Evolutionary conservation across 2,113 vertebrate species (phyloP).

Genomic region (Daubentonia madagascariensis): DNA sequence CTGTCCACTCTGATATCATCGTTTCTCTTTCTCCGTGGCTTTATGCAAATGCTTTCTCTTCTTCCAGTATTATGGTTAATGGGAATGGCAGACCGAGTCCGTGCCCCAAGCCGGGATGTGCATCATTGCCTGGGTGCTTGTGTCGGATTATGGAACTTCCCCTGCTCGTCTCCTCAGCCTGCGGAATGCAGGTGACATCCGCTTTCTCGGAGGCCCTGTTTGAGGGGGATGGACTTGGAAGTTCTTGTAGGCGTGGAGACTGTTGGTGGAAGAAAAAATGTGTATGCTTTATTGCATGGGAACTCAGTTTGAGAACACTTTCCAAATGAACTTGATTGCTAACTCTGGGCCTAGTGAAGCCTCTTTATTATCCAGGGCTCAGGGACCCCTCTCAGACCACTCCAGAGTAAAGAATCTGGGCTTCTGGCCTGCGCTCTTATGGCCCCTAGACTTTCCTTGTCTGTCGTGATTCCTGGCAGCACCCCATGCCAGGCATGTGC

Average conservation of each 20-base stretch:
- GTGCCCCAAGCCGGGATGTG: fast-evolving
- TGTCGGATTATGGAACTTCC: fast-evolving
- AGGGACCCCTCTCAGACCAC: not conserved
- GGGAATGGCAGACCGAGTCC: fast-evolving
- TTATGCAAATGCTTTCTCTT: not conserved
- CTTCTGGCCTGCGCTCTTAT: fast-evolving
- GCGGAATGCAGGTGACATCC: not conserved
- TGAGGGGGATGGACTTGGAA: not conserved
- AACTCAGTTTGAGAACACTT: not conserved
- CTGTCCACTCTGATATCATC: not conserved
- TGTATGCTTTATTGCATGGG: fast-evolving
- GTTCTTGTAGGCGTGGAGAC: not conserved
- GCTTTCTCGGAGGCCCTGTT: not conserved
- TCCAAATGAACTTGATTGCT: too few species aligned
- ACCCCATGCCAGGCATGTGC: too few species aligned
- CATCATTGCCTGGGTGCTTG: fast-evolving
- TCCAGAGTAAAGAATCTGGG: not conserved
- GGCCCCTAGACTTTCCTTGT: not conserved
- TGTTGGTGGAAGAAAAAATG: not conserved
- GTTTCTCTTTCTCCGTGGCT: not conserved
- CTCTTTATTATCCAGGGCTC: not conserved
- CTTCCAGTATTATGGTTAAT: too few species aligned
- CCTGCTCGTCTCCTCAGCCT: not conserved
- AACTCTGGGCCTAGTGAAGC: not conserved
- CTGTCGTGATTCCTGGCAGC: not conserved